Conservation (phyloP, 2,113 vertebrate species). For the Phoxinus phoxinus region DNA sequence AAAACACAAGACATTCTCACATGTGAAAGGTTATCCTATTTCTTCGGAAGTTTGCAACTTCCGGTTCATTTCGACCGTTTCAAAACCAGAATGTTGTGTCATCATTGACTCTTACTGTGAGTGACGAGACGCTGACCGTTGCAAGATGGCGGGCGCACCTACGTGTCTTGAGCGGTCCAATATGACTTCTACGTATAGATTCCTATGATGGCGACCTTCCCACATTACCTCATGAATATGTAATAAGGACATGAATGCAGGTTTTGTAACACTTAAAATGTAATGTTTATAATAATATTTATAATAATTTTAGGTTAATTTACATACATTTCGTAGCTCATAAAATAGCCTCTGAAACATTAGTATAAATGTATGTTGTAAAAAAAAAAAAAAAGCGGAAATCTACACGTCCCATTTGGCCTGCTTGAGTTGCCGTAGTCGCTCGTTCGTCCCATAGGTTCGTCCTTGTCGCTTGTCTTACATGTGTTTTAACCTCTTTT, state of each 20-base stretch:
- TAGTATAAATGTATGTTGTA: background rate
- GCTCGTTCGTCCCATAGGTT: background rate
- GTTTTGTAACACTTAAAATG: background rate
- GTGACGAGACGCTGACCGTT: no score
- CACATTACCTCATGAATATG: background rate
- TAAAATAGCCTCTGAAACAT: background rate
- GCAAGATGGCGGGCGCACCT: no score
- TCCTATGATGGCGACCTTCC: background rate
- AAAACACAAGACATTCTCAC: no score
- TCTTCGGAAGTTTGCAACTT: no score
- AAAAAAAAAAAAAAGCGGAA: background rate
- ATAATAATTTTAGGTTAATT: background rate
- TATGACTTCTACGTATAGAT: no score
- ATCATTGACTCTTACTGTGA: no score
- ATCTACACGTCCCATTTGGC: background rate
- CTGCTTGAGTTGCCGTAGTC: constrained; percentile 10
- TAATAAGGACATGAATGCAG: background rate
- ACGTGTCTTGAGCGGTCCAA: no score
- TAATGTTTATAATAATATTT: background rate
- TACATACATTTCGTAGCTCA: background rate
- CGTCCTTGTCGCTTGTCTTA: no score
- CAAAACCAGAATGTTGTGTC: no score
- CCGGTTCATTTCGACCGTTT: no score
- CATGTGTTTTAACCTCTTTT: background rate
- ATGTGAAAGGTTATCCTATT: no score